Conservation (phyloP, 2,888 invertebrate species). For the Drosophila tanythrix region DNA sequence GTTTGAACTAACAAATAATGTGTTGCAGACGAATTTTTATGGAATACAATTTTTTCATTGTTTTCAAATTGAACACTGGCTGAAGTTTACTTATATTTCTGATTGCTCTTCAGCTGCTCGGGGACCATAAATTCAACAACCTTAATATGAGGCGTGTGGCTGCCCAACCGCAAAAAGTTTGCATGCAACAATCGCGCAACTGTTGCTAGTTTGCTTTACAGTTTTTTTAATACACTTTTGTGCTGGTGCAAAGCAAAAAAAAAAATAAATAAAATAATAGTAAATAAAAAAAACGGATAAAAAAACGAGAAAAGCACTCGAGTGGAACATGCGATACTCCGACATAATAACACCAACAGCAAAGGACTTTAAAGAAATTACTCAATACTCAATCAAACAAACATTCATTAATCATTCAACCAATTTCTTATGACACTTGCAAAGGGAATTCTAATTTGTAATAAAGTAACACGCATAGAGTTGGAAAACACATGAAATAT, state of each 20-base stretch:
- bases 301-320: neutral
- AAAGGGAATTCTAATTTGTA: neutral
- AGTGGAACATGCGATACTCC: slow-evolving; percentile 6
- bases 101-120: slow-evolving; percentile 48
- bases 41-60: slow-evolving; percentile 60
- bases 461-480: neutral
- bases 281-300: neutral
- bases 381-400: neutral
- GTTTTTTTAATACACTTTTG: slow-evolving; percentile 58
- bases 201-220: slow-evolving; percentile 49
- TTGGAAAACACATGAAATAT: neutral
- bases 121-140: slow-evolving; percentile 63
- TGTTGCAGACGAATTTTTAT: slow-evolving; percentile 29
- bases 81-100: slow-evolving; percentile 28
- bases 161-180: slow-evolving; percentile 61
- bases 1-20: slow-evolving; percentile 54
- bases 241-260: slow-evolving; percentile 22
- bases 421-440: neutral
- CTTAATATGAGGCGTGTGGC: slow-evolving; percentile 57
- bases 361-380: slow-evolving; percentile 1
- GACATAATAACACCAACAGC: neutral
- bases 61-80: slow-evolving; percentile 35
- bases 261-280: neutral
- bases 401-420: neutral
- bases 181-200: slow-evolving; percentile 69